Percentiles rank a stretch among this genome's conserved stretches.
These are phyloP conservation scores for Pocillopora verrucosa DNA, from an alignment of 64 coral and sea anemone species.

Conservation along the genomic window DNA sequence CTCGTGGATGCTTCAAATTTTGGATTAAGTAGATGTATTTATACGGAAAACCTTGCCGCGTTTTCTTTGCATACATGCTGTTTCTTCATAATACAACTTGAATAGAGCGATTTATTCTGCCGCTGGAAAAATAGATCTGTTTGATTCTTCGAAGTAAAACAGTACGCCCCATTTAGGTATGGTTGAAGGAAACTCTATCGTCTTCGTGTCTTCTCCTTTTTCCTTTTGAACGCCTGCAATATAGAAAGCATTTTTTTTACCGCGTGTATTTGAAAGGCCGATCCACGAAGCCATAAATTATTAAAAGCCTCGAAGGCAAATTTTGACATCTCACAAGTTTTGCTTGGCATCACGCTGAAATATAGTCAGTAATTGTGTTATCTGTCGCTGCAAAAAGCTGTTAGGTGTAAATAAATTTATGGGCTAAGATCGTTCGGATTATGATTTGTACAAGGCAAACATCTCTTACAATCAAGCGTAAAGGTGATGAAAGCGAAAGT, in stretches of 20 bases:
- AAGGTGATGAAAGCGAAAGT: background rate
- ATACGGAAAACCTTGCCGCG: slow-evolving; percentile 12
- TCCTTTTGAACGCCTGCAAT: background rate
- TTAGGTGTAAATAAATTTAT: no score
- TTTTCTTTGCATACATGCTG: slow-evolving; percentile 1
- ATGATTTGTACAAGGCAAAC: no score
- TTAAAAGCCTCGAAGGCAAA: slow-evolving; percentile 3
- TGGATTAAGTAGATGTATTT: background rate
- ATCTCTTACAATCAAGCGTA: background rate
- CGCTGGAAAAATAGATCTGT: background rate
- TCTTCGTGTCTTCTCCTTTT: background rate
- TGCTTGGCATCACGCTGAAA: background rate
- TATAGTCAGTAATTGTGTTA: background rate
- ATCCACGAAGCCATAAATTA: slow-evolving; percentile 35
- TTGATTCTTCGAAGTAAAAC: slow-evolving; percentile 10
- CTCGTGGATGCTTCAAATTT: background rate
- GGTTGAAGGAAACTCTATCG: background rate
- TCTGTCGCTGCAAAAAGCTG: background rate
- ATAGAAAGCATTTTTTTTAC: background rate
- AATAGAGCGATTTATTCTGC: slow-evolving; percentile 6
- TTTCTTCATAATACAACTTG: slow-evolving; percentile 3
- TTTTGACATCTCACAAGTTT: background rate
- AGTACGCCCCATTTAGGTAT: background rate
- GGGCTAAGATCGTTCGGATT: no score
- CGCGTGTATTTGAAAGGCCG: slow-evolving; percentile 7